Percentiles rank a stretch among this genome's conserved stretches.
Evolutionary conservation across 1,140 invertebrate species (phyloP).

Genomic region (Panagrolaimus sp.): DNA sequence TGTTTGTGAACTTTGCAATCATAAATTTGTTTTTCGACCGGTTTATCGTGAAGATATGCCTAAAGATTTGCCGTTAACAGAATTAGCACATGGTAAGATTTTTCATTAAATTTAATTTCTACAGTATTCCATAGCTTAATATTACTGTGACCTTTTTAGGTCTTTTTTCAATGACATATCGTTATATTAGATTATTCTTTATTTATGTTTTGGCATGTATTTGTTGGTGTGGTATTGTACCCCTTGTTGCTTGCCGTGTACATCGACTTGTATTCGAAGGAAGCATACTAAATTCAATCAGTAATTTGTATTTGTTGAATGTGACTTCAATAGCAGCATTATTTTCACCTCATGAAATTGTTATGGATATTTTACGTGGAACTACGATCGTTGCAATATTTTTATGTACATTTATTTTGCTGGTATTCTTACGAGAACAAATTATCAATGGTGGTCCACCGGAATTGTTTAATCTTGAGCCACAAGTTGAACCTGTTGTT

Average conservation of each 20-base stretch:
- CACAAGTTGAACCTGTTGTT: not conserved
- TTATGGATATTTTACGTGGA: conserved; percentile 62
- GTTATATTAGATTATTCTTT: conserved; percentile 87
- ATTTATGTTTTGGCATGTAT: conserved; percentile 89
- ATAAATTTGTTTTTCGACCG: conserved; percentile 93
- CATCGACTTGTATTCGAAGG: conserved; percentile 41
- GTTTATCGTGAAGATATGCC: conserved; percentile 99
- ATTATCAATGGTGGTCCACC: conserved; percentile 92
- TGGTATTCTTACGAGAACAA: conserved; percentile 94
- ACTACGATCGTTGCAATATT: conserved; percentile 94
- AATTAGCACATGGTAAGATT: conserved; percentile 62
- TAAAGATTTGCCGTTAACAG: conserved; percentile 76
- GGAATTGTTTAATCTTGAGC: conserved; percentile 70
- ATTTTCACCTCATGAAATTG: conserved; percentile 44
- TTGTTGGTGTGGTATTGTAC: conserved; percentile 96
- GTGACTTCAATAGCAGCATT: not conserved
- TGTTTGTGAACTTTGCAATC: conserved; percentile 95
- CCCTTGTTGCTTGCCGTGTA: conserved; percentile 77
- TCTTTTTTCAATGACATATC: conserved; percentile 76
- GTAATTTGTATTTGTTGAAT: conserved; percentile 69
- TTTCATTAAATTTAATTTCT: conserved; percentile 66
- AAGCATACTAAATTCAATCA: conserved; percentile 70
- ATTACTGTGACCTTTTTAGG: conserved; percentile 67
- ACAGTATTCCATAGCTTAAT: not conserved
- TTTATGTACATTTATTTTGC: conserved; percentile 90